phyloP scores from a whole-genome alignment of 2,113 vertebrate genomes.

The Ailurus styani region DNA sequence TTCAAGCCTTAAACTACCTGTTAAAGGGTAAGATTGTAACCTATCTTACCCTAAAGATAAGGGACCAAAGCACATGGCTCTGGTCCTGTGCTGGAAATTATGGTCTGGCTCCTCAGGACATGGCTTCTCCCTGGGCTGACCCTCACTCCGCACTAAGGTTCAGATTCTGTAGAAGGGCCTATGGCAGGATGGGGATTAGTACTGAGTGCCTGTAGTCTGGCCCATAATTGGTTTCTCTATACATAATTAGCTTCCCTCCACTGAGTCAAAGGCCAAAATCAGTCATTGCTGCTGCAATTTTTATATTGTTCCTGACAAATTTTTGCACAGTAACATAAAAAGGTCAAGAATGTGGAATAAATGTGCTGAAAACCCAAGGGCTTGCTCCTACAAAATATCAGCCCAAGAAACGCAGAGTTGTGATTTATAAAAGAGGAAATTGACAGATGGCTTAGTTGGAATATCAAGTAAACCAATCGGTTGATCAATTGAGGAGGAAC shows the following conservation, averaged over 20 bases:
- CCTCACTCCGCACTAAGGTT: not conserved
- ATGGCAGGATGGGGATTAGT: not conserved
- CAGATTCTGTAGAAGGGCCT: not conserved
- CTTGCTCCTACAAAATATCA: not conserved
- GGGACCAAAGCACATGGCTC: not conserved
- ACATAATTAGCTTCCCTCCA: slow-evolving; percentile 37
- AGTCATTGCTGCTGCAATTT: not conserved
- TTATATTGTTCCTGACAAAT: not conserved
- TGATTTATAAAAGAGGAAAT: not conserved
- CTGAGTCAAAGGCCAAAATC: slow-evolving; percentile 40
- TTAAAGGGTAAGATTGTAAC: not conserved
- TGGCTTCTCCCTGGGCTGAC: fast-evolving
- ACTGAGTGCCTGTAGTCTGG: not conserved
- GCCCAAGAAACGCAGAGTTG: not conserved
- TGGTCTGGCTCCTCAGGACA: not conserved
- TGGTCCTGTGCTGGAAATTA: not conserved
- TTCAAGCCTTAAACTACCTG: not conserved
- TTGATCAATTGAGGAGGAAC: not conserved
- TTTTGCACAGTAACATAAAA: slow-evolving; percentile 30
- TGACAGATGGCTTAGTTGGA: not conserved
- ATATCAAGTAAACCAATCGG: not conserved
- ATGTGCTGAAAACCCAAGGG: not conserved
- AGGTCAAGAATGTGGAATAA: not conserved
- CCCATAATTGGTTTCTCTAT: slow-evolving; percentile 21
- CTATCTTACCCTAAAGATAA: not conserved